phyloP scores from a whole-genome alignment of 1,140 invertebrate species.

The Drosophila orosa region DNA sequence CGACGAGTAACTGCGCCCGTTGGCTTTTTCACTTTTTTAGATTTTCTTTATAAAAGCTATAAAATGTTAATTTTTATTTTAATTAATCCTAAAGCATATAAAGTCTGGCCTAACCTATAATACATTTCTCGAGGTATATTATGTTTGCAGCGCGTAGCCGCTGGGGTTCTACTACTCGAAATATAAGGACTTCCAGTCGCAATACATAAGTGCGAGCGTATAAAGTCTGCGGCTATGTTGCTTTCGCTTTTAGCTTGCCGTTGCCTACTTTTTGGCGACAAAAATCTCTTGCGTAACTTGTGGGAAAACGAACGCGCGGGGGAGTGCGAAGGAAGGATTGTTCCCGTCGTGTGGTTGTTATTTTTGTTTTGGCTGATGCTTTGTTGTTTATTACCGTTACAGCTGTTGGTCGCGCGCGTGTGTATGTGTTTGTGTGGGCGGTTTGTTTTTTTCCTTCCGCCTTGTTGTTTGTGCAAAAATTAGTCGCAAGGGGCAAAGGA shows the following conservation, averaged over 20 bases:
- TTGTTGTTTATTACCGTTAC: conserved; percentile 77
- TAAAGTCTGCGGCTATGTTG: neutral
- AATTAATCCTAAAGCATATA: no score
- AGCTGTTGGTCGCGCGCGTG: conserved; percentile 56
- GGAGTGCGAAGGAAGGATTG: conserved; percentile 11
- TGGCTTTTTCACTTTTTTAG: no score
- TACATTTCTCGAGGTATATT: no score
- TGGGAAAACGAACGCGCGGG: neutral
- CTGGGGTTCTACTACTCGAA: no score
- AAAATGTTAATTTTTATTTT: no score
- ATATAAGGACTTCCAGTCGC: no score
- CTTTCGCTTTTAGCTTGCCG: neutral
- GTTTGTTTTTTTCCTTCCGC: conserved; percentile 27
- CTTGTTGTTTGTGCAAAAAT: conserved; percentile 71
- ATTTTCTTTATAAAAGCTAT: no score
- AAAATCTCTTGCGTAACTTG: conserved; percentile 70
- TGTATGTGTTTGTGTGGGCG: conserved; percentile 23
- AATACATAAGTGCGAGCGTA: neutral
- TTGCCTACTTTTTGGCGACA: conserved; percentile 62
- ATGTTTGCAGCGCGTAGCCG: no score
- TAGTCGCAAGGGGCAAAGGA: conserved; percentile 49
- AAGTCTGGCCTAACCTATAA: no score
- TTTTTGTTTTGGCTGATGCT: conserved; percentile 38
- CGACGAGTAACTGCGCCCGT: no score
- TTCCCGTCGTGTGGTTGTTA: conserved; percentile 29